A percentile compares a stretch with the other conserved stretches of the same genome.
Evolutionary conservation across 2,888 invertebrate genomes (phyloP).

Genomic region (Dastarcus helophoroides): DNA sequence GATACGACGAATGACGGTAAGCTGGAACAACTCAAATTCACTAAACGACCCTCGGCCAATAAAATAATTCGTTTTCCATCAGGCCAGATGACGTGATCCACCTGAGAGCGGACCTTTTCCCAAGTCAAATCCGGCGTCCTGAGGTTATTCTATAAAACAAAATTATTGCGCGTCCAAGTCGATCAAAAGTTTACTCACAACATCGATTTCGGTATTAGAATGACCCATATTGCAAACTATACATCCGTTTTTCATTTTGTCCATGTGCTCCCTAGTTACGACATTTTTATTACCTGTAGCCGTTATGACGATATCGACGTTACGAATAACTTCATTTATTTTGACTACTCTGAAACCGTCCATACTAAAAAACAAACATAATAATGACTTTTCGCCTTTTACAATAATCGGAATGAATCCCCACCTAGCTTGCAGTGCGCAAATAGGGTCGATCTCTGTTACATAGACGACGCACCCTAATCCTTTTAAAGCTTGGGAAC

Average conservation of each 20-base stretch:
- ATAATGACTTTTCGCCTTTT: background rate
- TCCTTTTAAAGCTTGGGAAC: constrained; percentile 89
- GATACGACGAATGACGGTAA: constrained; percentile 97
- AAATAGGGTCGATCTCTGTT: constrained; percentile 96
- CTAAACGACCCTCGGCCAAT: constrained; percentile 88
- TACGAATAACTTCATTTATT: constrained; percentile 83
- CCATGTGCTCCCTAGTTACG: constrained; percentile 89
- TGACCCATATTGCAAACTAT: constrained; percentile 97
- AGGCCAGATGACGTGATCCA: constrained; percentile 98
- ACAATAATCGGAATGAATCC: constrained; percentile 3
- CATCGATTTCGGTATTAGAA: constrained; percentile 92
- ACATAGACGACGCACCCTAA: constrained; percentile 87
- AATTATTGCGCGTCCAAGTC: background rate
- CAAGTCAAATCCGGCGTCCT: constrained; percentile 90
- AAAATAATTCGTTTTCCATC: constrained; percentile 90
- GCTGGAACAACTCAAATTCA: constrained; percentile 93
- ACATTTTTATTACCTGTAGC: constrained; percentile 97
- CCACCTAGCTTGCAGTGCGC: constrained; percentile 88
- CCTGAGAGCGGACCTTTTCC: constrained; percentile 96
- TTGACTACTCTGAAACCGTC: constrained; percentile 93
- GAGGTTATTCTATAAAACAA: constrained; percentile 58
- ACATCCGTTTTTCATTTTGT: constrained; percentile 91
- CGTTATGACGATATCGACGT: constrained; percentile 93
- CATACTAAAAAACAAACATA: constrained; percentile 53
- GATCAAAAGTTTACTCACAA: constrained; percentile 45